Conservation (phyloP, 2,888 invertebrate genomes). For the Cyaniris semiargus region DNA sequence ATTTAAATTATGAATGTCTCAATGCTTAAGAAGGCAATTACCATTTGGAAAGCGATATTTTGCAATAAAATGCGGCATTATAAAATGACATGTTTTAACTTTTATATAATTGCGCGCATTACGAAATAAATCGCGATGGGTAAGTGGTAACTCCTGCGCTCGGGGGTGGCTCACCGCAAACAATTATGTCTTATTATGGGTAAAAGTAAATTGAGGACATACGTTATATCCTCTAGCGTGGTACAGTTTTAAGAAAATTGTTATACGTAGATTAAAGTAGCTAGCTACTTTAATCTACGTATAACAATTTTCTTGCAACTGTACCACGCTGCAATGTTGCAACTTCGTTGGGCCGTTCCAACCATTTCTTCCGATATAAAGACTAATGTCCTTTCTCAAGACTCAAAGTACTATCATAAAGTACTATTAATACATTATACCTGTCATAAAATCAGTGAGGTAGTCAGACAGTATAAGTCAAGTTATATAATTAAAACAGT, state of each 20-base stretch:
- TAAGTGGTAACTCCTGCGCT: slow-evolving; percentile 48
- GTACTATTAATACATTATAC: too few species aligned
- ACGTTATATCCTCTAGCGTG: slow-evolving; percentile 3
- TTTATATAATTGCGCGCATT: slow-evolving; percentile 49
- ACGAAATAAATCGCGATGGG: slow-evolving; percentile 56
- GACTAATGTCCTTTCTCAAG: not conserved
- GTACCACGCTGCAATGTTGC: too few species aligned
- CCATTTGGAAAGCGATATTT: slow-evolving; percentile 3
- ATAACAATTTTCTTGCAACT: too few species aligned
- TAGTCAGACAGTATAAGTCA: too few species aligned
- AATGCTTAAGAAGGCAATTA: not conserved
- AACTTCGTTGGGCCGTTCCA: too few species aligned
- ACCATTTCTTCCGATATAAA: not conserved
- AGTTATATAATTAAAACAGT: too few species aligned
- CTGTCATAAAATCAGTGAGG: not conserved
- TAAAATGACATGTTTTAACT: slow-evolving; percentile 31
- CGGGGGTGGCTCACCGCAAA: slow-evolving; percentile 62
- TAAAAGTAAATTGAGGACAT: slow-evolving; percentile 48
- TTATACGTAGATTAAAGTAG: not conserved
- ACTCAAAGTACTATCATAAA: too few species aligned
- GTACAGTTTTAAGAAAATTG: not conserved
- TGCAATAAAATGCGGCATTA: slow-evolving; percentile 13
- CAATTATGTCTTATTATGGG: slow-evolving; percentile 58
- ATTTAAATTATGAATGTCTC: not conserved
- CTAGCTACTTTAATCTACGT: too few species aligned